phyloP scores from a whole-genome alignment of 2,888 invertebrate genomes.

The Hirtodrosophila trivittata region DNA sequence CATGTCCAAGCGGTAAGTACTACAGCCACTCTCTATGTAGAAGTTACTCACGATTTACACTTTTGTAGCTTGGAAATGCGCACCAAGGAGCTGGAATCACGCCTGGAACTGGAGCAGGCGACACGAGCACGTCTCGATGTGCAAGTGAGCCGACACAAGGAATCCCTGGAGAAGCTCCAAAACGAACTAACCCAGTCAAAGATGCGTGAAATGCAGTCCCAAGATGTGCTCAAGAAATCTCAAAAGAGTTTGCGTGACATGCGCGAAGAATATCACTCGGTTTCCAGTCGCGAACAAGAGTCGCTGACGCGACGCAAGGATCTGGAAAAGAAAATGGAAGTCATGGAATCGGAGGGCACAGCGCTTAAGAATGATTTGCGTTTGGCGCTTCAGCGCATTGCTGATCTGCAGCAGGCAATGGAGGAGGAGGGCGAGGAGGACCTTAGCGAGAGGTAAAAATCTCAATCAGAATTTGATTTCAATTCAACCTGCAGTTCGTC shows the following conservation, averaged over 20 bases:
- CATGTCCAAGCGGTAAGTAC: conserved; percentile 87
- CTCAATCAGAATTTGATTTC: neutral
- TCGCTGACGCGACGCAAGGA: conserved; percentile 89
- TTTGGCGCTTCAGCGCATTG: conserved; percentile 93
- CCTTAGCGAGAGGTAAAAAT: conserved; percentile 81
- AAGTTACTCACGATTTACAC: neutral
- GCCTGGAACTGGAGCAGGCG: conserved; percentile 94
- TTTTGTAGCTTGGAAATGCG: conserved; percentile 90
- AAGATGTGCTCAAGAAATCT: conserved; percentile 90
- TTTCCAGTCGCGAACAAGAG: conserved; percentile 90
- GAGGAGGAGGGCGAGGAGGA: conserved; percentile 91
- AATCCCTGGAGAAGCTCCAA: conserved; percentile 89
- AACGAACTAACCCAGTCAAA: conserved; percentile 89
- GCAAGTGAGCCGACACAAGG: conserved; percentile 88
- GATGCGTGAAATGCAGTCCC: conserved; percentile 89
- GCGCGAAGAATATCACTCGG: conserved; percentile 90
- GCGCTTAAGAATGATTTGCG: conserved; percentile 92
- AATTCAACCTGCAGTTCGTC: too few relatives aligned
- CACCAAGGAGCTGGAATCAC: conserved; percentile 94
- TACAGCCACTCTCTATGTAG: neutral
- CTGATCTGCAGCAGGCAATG: conserved; percentile 96
- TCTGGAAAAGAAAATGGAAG: conserved; percentile 89
- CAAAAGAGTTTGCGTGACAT: conserved; percentile 89
- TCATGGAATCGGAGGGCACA: conserved; percentile 89
- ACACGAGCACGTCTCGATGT: conserved; percentile 94